phyloP scores from a whole-genome alignment of 2,113 vertebrate genomes.

The Phylloscopus trochilus region DNA sequence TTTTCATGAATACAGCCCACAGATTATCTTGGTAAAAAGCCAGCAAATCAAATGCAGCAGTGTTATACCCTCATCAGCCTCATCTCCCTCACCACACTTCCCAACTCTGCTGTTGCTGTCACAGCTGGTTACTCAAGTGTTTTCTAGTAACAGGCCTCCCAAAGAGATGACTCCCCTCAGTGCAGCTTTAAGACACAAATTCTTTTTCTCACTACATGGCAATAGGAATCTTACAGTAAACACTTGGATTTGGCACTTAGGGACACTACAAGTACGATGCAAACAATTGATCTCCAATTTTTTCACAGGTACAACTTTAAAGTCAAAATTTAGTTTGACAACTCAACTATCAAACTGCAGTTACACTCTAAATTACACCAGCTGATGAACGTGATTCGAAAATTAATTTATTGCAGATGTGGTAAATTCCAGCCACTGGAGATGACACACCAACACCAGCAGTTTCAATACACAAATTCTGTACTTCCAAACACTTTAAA shows the following conservation, averaged over 20 bases:
- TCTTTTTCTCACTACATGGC: background rate
- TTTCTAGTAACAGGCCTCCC: background rate
- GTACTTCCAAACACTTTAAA: background rate
- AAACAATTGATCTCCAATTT: background rate
- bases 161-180: background rate
- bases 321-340: background rate
- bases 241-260: background rate
- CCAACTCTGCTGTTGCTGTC: background rate
- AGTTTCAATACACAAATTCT: background rate
- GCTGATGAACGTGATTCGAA: background rate
- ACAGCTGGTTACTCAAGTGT: rapidly evolving
- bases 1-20: background rate
- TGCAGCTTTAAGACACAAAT: background rate
- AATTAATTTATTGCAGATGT: background rate
- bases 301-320: background rate
- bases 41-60: background rate
- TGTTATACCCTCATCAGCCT: background rate
- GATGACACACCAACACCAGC: background rate
- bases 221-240: background rate
- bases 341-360: background rate
- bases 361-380: background rate
- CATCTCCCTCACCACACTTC: background rate
- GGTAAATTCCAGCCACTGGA: background rate
- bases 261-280: rapidly evolving
- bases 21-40: background rate